phyloP scores from a whole-genome alignment of 92 coral and sea anemone genomes.

The Porites rus region DNA sequence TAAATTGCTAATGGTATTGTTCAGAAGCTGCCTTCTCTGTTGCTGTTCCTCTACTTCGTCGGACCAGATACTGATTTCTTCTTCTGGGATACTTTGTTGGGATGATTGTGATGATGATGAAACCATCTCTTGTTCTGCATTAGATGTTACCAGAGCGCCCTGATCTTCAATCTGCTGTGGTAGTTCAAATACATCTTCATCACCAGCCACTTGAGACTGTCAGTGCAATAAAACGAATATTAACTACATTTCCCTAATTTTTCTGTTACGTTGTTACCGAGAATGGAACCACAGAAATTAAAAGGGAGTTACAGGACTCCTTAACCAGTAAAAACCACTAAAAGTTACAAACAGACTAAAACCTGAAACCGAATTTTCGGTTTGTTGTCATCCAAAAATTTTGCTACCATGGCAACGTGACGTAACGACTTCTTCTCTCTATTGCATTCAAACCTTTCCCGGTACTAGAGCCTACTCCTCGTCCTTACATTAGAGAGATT shows the following conservation, averaged over 20 bases:
- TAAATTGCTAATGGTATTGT: slow-evolving; percentile 2
- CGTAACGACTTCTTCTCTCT: no score
- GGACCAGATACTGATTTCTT: slow-evolving; percentile 11
- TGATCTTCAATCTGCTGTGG: slow-evolving; percentile 15
- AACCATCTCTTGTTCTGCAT: neutral
- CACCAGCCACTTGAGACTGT: slow-evolving; percentile 20
- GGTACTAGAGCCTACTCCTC: neutral
- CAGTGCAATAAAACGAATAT: slow-evolving; percentile 7
- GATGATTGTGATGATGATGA: slow-evolving; percentile 1
- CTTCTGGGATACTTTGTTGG: neutral
- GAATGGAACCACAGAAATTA: slow-evolving; percentile 19
- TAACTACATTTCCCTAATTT: slow-evolving; percentile 20
- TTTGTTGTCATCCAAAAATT: no score
- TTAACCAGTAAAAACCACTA: slow-evolving; percentile 8
- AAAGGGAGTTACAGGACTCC: slow-evolving; percentile 30
- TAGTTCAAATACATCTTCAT: slow-evolving; percentile 23
- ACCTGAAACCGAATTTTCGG: slow-evolving; percentile 1
- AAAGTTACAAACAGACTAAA: slow-evolving; percentile 18
- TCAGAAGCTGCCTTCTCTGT: neutral
- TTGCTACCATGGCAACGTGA: no score
- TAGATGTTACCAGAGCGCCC: slow-evolving; percentile 21
- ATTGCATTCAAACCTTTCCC: no score
- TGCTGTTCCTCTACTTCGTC: slow-evolving; percentile 10
- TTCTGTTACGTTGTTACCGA: slow-evolving; percentile 14
- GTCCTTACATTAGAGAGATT: slow-evolving; percentile 30